Evolutionary conservation across 1,140 invertebrate genomes (phyloP), one percentile per base, ranked within the genome.

Genomic region (Aporrectodea caliginosa): DNA sequence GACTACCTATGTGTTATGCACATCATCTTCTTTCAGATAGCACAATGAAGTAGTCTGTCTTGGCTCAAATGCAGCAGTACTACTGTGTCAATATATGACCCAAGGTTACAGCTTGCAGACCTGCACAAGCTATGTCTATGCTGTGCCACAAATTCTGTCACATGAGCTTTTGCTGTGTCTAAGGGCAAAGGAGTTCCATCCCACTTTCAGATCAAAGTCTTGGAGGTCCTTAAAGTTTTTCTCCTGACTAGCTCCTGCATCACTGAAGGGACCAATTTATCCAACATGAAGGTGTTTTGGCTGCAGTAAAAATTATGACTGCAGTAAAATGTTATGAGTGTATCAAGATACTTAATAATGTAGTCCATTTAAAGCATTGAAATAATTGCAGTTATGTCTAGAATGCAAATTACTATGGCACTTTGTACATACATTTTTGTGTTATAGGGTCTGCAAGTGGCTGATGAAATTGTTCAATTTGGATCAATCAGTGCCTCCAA

Each of bases 391-490:
- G 84, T 35, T 71, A 43, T 1, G 43, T 32, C n/a, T 30, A 6
- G 1, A n/a, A 31, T 30, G 34, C n/a, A 34, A 2, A 12, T 79
- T 6, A n/a, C 33, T 35, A n/a, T 27, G 30, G 14, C 58, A 43
- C 29, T 34, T 27, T 27, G 34, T 58, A 77, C 29, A 30, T 16
- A n/a, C 16, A 1, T 1, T 22, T 79, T 76, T n/a, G 22, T 83
- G 81, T 83, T n/a, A 73, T 70, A 95, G 94, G 94, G 94, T n/a
- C 87, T 96, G 1, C 86, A 90, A 83, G 90, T 91, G 32, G 91
- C 92, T 69, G 95, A 96, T 89, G 87, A 91, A 68, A 89, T 97
- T 2, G 82, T 94, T 0, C 90, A 93, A 83, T 95, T 97, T 91
- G 95, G 95, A n/a, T 94, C 94, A 0, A 87, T 96, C 1, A 93